A percentile compares a stretch with the other conserved stretches of the same genome.
Conservation (phyloP, 1,140 invertebrate genomes). For the Megathymus violae region DNA sequence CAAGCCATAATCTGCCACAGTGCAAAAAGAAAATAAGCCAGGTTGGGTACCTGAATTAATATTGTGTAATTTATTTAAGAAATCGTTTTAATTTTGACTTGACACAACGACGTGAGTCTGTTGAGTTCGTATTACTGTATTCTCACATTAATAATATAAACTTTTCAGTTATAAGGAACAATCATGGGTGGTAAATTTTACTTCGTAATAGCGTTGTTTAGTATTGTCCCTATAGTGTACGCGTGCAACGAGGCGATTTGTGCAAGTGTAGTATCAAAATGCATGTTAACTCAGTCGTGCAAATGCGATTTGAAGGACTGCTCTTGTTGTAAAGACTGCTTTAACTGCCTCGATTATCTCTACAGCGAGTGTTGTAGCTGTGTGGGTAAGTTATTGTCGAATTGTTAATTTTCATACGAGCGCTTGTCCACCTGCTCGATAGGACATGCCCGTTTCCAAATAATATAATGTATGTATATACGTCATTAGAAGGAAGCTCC, state of each 20-base stretch:
- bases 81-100: not conserved
- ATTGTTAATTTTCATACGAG: too few species aligned
- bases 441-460: too few species aligned
- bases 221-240: constrained; percentile 63
- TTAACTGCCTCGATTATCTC: constrained; percentile 93
- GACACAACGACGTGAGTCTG: not conserved
- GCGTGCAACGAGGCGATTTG: constrained; percentile 95
- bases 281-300: constrained; percentile 97
- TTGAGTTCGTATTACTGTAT: not conserved
- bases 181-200: constrained; percentile 62
- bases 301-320: constrained; percentile 96
- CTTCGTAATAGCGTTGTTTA: constrained; percentile 57
- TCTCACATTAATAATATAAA: not conserved
- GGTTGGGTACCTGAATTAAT: too few species aligned
- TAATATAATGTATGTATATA: too few species aligned
- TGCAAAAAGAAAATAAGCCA: too few species aligned
- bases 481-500: too few species aligned
- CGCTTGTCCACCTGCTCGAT: too few species aligned
- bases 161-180: not conserved
- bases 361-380: constrained; percentile 98
- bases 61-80: too few species aligned
- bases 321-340: constrained; percentile 96
- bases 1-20: too few species aligned
- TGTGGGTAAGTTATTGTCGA: constrained; percentile 88
- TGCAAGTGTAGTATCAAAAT: constrained; percentile 97